Percentiles rank a stretch among this genome's conserved stretches.
These are phyloP conservation scores for Limnodromus scolopaceus DNA, from an alignment of 2,797 vertebrate genomes.

Conservation along the genomic window DNA sequence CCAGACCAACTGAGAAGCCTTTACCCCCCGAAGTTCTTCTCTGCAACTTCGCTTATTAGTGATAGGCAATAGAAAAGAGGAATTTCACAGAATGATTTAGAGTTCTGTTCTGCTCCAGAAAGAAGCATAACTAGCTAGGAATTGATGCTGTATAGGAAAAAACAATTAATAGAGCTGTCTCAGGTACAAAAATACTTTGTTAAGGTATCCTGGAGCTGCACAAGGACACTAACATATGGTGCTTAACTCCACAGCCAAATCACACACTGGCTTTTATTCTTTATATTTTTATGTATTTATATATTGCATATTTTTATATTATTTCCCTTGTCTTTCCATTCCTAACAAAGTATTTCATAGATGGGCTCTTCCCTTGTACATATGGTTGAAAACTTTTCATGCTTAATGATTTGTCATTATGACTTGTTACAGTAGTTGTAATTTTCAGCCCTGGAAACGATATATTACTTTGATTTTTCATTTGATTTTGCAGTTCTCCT, in stretches of 20 bases:
- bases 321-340: not conserved
- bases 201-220: not conserved
- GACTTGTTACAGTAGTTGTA: not conserved
- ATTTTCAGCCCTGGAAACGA: not conserved
- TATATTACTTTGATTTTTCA: not conserved
- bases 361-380: not conserved
- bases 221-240: accelerated
- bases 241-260: not conserved
- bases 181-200: not conserved
- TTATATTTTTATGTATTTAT: not conserved
- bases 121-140: not conserved
- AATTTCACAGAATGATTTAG: not conserved
- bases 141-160: not conserved
- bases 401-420: not conserved
- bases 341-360: not conserved
- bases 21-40: not conserved
- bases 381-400: not conserved
- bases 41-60: not conserved
- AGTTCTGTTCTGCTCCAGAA: not conserved
- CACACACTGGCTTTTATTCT: not conserved
- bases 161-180: not conserved
- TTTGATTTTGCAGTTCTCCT: not conserved
- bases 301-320: not conserved
- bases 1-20: too few species aligned
- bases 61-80: not conserved